These are phyloP conservation scores for Macrosoma leucophasiata DNA, from an alignment of 2,888 invertebrate species.

Conservation along the genomic window DNA sequence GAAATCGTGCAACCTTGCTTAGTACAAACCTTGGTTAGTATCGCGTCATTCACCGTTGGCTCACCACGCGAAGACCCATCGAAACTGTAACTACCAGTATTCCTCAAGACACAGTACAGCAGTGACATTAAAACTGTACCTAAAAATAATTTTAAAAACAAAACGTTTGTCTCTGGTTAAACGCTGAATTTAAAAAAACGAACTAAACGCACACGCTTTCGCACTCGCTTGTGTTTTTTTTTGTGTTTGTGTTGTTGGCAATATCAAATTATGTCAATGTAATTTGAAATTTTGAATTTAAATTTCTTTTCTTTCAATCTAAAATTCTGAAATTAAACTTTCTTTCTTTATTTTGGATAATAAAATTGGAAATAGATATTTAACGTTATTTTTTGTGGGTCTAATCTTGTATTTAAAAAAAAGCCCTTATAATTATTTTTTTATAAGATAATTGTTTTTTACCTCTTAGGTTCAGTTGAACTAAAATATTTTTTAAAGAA, in stretches of 20 bases:
- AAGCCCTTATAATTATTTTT: no score
- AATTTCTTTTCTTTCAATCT: no score
- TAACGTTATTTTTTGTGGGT: no score
- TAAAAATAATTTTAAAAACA: conserved; percentile 27
- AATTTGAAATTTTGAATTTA: no score
- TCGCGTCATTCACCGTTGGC: conserved; percentile 37
- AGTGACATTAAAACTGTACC: conserved; percentile 34
- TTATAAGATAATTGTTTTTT: no score
- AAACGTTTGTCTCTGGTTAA: conserved; percentile 26
- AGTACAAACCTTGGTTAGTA: conserved; percentile 36
- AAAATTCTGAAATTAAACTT: no score
- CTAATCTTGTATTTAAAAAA: no score
- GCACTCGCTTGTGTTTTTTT: conserved; percentile 17
- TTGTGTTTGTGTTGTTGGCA: conserved; percentile 8
- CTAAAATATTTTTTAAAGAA: no score
- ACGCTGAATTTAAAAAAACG: conserved; percentile 22
- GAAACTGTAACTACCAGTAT: conserved; percentile 36
- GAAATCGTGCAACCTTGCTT: conserved; percentile 38
- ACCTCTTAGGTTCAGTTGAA: no score
- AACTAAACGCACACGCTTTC: conserved; percentile 23
- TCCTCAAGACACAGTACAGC: conserved; percentile 31
- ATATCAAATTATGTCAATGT: no score
- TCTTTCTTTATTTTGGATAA: no score
- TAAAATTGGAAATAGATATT: no score
- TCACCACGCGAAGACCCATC: conserved; percentile 28